Base-by-base conservation (phyloP, 2,113 vertebrate genomes). In the Carollia perspicillata region DNA sequence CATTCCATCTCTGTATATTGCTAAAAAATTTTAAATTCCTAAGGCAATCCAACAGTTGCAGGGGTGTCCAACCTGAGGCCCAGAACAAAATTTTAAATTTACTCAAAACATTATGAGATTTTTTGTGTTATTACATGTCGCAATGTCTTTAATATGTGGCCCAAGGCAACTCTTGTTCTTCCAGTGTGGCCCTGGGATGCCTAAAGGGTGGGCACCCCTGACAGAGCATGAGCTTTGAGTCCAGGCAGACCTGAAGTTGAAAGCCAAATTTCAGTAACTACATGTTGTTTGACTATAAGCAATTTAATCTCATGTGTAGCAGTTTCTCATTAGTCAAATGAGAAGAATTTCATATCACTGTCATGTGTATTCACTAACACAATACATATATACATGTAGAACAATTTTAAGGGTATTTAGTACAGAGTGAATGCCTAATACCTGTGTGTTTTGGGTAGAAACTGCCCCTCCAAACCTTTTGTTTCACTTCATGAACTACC, bases 261-360 rank as follows among this genome's bases (percentile, higher is more conserved):
- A 47, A 12, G 44, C 16, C 18, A 65, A 7, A 49, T 16, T 69
- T 42, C 55, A 58, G 10, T 47, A 49, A 69, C 74, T 22, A 60
- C 42, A 58, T 66, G 37, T 5, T 66, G 7, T 74, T 53, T n/a
- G 33, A 49, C 13, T 63, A 0, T 69, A 71, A 89, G 17, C 17
- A 90, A 63, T 23, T 72, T 65, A 86, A 92, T 28, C 20, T 69
- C 22, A 44, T 51, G 33, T 37, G 16, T 13, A 28, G 93, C 33
- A 44, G 12, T 28, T 93, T 93, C 85, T 84, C 58, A 68, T 65
- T 35, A 79, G 28, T 49, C 89, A 97, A 86, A 89, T 35, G 20
- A 74, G 55, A 95, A 75, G 51, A 86, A 71, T 71, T 12, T 89
- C 53, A 77, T 33, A 51, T 7, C 60, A 83, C 23, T 75, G 1